Percentiles rank a stretch among this genome's conserved stretches.
phyloP scores from a whole-genome alignment of 1,140 invertebrate species.

The Drosophila virilis region DNA sequence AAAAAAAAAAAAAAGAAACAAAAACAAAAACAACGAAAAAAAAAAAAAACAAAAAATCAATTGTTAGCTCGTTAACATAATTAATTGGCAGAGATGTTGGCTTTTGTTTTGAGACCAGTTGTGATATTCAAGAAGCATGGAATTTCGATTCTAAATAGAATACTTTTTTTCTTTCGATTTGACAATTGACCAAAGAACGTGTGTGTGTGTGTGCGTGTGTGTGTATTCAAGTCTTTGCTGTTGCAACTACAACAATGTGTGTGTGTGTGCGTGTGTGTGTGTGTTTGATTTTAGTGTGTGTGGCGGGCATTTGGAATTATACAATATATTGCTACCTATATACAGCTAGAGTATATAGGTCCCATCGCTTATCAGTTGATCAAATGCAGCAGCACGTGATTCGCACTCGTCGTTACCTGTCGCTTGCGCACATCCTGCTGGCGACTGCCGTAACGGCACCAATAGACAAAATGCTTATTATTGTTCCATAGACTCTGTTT shows the following conservation, averaged over 20 bases:
- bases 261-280: conserved; percentile 22
- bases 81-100: background rate
- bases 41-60: background rate
- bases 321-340: conserved; percentile 34
- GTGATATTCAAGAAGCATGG: background rate
- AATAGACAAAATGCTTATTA: conserved; percentile 88
- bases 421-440: conserved; percentile 87
- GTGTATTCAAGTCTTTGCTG: conserved; percentile 35
- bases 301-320: conserved; percentile 44
- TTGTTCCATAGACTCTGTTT: conserved; percentile 86
- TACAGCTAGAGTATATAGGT: conserved; percentile 22
- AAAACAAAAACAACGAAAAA: too few relatives aligned
- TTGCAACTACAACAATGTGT: conserved; percentile 61
- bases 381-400: conserved; percentile 75
- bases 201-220: conserved; percentile 21
- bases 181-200: conserved; percentile 15
- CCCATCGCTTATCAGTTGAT: conserved; percentile 68
- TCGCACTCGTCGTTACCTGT: conserved; percentile 86
- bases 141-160: conserved; percentile 1
- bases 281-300: conserved; percentile 31
- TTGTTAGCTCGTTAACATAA: background rate
- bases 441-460: conserved; percentile 88
- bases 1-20: too few relatives aligned
- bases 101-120: conserved; percentile 10
- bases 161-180: background rate